Conservation (phyloP, 2,888 invertebrate species). For the Pammene fasciana region DNA sequence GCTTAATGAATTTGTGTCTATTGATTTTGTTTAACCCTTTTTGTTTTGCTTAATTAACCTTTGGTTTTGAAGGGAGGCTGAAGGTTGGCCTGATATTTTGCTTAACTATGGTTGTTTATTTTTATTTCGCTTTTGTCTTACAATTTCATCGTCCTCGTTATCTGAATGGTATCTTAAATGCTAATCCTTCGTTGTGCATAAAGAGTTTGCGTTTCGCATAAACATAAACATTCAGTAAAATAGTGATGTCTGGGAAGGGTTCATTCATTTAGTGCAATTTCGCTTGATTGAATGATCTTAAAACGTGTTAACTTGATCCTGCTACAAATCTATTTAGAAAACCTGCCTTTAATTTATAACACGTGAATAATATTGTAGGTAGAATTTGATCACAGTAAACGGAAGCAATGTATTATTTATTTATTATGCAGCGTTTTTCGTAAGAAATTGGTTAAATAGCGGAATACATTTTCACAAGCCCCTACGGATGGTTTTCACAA, state of each 20-base stretch:
- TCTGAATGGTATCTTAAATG: neutral
- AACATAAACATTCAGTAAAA: neutral
- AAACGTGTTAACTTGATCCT: neutral
- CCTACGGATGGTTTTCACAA: neutral
- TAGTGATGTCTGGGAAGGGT: slow-evolving; percentile 8
- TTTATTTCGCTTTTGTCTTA: slow-evolving; percentile 7
- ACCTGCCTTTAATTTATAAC: too few relatives aligned
- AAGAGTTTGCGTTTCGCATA: neutral
- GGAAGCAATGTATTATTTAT: too few relatives aligned
- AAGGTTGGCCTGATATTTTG: slow-evolving; percentile 51
- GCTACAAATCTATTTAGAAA: too few relatives aligned
- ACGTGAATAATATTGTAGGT: too few relatives aligned
- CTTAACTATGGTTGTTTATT: slow-evolving; percentile 39
- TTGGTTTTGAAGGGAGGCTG: slow-evolving; percentile 67
- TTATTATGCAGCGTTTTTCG: too few relatives aligned
- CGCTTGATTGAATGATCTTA: neutral
- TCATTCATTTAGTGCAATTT: slow-evolving; percentile 7
- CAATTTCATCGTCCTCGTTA: neutral
- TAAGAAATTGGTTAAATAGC: too few relatives aligned
- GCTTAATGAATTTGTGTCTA: slow-evolving; percentile 83
- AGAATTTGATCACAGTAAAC: too few relatives aligned
- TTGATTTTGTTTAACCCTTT: slow-evolving; percentile 83
- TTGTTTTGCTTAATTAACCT: slow-evolving; percentile 84
- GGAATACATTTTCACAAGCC: too few relatives aligned
- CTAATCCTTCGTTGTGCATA: neutral